phyloP scores from a whole-genome alignment of 2,113 vertebrate genomes.

The Myotis yumanensis region DNA sequence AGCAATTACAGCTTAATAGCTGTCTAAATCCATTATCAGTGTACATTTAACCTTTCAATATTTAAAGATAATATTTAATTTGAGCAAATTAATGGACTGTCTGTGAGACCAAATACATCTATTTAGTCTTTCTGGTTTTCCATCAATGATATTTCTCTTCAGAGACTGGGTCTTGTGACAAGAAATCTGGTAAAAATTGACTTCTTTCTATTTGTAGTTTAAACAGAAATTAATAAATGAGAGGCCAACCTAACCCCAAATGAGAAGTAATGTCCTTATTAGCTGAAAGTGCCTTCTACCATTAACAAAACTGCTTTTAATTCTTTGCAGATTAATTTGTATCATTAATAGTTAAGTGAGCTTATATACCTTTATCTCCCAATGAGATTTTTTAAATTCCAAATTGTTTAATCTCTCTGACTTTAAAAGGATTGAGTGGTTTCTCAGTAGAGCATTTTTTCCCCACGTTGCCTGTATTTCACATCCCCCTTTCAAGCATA shows the following conservation, averaged over 20 bases:
- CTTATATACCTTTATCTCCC: slow-evolving; percentile 58
- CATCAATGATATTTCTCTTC: slow-evolving; percentile 79
- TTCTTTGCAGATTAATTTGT: slow-evolving; percentile 61
- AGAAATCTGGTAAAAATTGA: slow-evolving; percentile 65
- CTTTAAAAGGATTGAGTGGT: slow-evolving; percentile 35
- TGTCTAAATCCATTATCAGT: slow-evolving; percentile 95
- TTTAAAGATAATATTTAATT: slow-evolving; percentile 98
- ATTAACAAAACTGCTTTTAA: slow-evolving; percentile 59
- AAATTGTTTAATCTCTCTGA: slow-evolving; percentile 67
- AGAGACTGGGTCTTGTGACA: slow-evolving; percentile 71
- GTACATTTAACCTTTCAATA: slow-evolving; percentile 97
- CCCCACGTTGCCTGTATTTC: not conserved
- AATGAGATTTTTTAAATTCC: slow-evolving; percentile 50
- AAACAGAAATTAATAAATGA: slow-evolving; percentile 71
- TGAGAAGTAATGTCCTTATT: slow-evolving; percentile 54
- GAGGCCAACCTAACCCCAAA: slow-evolving; percentile 59
- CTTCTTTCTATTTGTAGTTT: slow-evolving; percentile 62
- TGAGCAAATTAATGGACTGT: slow-evolving; percentile 91
- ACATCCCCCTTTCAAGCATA: not conserved
- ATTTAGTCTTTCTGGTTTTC: slow-evolving; percentile 84
- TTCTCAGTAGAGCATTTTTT: slow-evolving; percentile 51
- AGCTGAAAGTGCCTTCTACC: slow-evolving; percentile 16
- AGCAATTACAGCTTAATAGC: slow-evolving; percentile 96
- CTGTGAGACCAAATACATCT: slow-evolving; percentile 87
- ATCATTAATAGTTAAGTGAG: slow-evolving; percentile 66